Evolutionary conservation across 2,888 invertebrate genomes (phyloP), one percentile per base, ranked within the genome.

Genomic region (Baccha elongata): DNA sequence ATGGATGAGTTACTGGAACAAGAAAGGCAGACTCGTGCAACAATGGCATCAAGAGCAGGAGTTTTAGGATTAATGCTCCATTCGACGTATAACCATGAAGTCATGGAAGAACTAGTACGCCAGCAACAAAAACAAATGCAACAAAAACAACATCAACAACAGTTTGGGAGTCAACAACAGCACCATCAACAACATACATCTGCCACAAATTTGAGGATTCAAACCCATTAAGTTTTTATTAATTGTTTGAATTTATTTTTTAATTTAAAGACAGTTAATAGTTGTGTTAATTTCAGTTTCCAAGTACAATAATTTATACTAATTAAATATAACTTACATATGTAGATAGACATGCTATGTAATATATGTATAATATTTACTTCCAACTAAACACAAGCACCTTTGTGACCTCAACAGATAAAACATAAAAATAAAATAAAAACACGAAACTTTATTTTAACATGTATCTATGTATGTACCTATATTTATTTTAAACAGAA

Each of bases 41-140:
- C 93, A 53, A 92, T 95, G 92, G 92, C 94, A 1, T 94, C 94
- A 86, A 93, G 99, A 73, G 98, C 98, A 46, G 98, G 98, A 0
- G 97, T 99, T 0, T 91, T 99, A 11, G 97, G 97, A 0, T 92
- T 99, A 0, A 96, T 99, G 95, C 91, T 99, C n/a, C 98, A 99
- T 89, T 98, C 98, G 5, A 98, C 98, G 0, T 97, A 97, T 89
- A 97, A 98, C 91, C 98, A 98, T 88, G 97, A 97, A 86, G 93
- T 96, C 0, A 96, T 97, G 94, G 96, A 96, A 87, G 93, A 94
- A 86, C 91, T 94, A 85, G 89, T 90, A 32, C 87, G 90, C 7
- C 90, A 90, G 60, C 90, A 89, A 64, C 88, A 89, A 71, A 88
- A 89, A 19, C 89, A 88, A 71, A 81, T 87, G 71, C 88, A 87